phyloP scores from a whole-genome alignment of 2,113 vertebrate genomes.

The Leiothrix lutea region DNA sequence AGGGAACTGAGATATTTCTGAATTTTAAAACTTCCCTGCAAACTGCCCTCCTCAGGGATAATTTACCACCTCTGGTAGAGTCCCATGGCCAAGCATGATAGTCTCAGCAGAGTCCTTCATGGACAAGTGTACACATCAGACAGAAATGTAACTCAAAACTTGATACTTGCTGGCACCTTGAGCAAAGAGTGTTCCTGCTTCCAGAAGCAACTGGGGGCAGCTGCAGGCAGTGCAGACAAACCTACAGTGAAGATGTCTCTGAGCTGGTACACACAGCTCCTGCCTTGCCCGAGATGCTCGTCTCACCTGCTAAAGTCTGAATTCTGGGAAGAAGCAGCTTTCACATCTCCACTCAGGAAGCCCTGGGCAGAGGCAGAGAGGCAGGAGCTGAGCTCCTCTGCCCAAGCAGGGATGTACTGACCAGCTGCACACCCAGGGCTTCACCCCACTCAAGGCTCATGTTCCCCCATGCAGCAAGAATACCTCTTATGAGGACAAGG shows the following conservation, averaged over 20 bases:
- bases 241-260: not conserved
- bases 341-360: not conserved
- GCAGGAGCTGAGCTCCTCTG: not conserved
- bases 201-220: not conserved
- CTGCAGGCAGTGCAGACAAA: not conserved
- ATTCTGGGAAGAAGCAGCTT: not conserved
- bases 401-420: not conserved
- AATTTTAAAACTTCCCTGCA: conserved; percentile 9
- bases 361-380: not conserved
- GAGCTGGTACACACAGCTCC: not conserved
- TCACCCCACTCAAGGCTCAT: not conserved
- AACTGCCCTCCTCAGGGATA: not conserved
- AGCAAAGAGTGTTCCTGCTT: not conserved
- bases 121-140: not conserved
- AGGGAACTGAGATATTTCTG: not conserved
- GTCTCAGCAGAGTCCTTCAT: not conserved
- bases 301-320: not conserved
- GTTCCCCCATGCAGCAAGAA: not conserved
- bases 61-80: not conserved
- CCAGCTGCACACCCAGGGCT: not conserved
- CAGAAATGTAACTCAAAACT: not conserved
- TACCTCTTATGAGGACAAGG: not conserved
- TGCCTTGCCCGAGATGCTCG: not conserved
- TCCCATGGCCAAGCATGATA: not conserved
- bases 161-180: not conserved